Evolutionary conservation across 30 jellyfish, hydroid and myxozoan genomes (phyloP).

Genomic region (Aurelia coerulea): DNA sequence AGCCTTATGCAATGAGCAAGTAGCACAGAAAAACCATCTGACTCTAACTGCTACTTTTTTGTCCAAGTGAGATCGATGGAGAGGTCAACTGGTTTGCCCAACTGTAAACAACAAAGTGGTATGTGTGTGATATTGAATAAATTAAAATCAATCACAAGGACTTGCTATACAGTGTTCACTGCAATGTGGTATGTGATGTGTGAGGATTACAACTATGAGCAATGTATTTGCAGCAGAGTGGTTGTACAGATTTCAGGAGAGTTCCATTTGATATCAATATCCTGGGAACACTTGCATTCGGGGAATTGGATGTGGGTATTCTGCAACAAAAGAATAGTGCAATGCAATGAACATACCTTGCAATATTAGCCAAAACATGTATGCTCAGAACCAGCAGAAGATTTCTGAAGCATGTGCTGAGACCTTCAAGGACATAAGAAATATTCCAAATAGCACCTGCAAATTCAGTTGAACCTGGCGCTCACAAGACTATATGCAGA

Average conservation of each 20-base stretch:
- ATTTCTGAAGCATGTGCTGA: not conserved
- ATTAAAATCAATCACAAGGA: not conserved
- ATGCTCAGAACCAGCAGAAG: not conserved
- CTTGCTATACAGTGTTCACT: no score
- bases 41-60: slow-evolving; percentile 6
- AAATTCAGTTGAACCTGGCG: not conserved
- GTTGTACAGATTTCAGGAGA: slow-evolving; percentile 13
- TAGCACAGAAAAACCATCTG: not conserved
- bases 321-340: slow-evolving; percentile 52
- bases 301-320: slow-evolving; percentile 45
- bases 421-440: not conserved
- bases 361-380: slow-evolving; percentile 10
- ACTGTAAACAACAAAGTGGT: slow-evolving; percentile 14
- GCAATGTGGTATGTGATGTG: not conserved
- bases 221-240: slow-evolving; percentile 26
- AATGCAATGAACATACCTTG: slow-evolving; percentile 50
- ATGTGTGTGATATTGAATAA: not conserved
- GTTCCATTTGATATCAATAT: slow-evolving; percentile 31
- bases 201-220: slow-evolving; percentile 1
- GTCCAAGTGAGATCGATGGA: slow-evolving; percentile 7
- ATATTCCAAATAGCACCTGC: not conserved
- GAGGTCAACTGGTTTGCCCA: slow-evolving; percentile 17
- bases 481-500: not conserved
- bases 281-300: slow-evolving; percentile 43
- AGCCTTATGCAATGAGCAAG: no score